These are phyloP conservation scores for Eulemur rufifrons DNA, from an alignment of 2,113 vertebrate genomes.

Conservation along the genomic window DNA sequence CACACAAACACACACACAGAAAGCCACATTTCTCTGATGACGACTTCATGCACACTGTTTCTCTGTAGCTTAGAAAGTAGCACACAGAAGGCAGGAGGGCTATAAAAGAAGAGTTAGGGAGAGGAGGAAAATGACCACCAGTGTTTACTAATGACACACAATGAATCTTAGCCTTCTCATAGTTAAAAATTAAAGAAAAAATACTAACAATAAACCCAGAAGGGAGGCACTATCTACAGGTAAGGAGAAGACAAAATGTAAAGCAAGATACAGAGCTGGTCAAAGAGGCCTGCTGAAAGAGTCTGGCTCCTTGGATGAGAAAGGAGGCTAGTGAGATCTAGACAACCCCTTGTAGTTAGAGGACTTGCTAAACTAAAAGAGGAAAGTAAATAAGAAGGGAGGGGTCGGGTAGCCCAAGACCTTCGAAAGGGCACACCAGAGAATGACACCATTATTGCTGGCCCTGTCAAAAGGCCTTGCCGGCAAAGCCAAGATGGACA, in stretches of 20 bases:
- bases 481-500: slow-evolving; percentile 58
- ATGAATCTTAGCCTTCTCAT: not conserved
- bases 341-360: not conserved
- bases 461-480: slow-evolving; percentile 63
- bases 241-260: not conserved
- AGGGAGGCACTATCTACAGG: not conserved
- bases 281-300: not conserved
- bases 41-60: accelerated
- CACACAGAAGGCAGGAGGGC: not conserved
- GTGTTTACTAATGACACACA: not conserved
- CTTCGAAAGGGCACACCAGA: not conserved
- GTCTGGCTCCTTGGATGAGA: not conserved
- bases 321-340: not conserved
- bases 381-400: not conserved
- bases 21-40: not conserved
- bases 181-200: not conserved
- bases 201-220: not conserved
- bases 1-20: not conserved
- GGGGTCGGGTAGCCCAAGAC: not conserved
- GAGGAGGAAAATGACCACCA: not conserved
- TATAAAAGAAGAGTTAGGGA: not conserved
- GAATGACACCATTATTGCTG: slow-evolving; percentile 30
- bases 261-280: not conserved
- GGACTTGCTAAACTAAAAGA: not conserved
- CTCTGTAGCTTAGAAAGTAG: not conserved